Evolutionary conservation across 2,888 invertebrate genomes (phyloP).

Genomic region (Clanis bilineata): DNA sequence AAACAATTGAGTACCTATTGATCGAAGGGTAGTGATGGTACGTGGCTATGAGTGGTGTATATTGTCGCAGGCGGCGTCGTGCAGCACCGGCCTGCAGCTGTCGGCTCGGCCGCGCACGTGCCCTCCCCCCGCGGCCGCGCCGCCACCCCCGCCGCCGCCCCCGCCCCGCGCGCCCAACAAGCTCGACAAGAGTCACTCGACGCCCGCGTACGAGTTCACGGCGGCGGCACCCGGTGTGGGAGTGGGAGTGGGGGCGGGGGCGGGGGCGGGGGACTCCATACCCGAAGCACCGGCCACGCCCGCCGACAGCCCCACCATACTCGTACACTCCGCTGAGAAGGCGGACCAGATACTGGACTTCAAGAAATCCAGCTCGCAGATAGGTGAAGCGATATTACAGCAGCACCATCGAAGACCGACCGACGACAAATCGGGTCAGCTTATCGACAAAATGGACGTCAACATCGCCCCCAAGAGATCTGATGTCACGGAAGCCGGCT

Average conservation of each 20-base stretch:
- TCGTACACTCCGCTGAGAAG: constrained; percentile 51
- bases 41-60: too few species aligned
- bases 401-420: constrained; percentile 34
- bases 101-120: constrained; percentile 86
- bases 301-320: constrained; percentile 39
- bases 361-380: constrained; percentile 64
- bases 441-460: background rate
- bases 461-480: background rate
- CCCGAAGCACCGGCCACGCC: constrained; percentile 64
- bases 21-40: too few species aligned
- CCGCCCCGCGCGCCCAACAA: constrained; percentile 51
- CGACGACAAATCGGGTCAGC: constrained; percentile 20
- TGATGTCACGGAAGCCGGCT: background rate
- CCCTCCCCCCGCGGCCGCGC: constrained; percentile 68
- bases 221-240: constrained; percentile 44
- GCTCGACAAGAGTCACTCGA: constrained; percentile 90
- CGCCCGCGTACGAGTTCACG: constrained; percentile 89
- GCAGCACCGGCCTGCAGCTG: constrained; percentile 88
- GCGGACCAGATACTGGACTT: constrained; percentile 69
- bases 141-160: constrained; percentile 15
- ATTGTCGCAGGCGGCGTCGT: constrained; percentile 84
- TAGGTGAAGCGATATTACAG: constrained; percentile 62
- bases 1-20: too few species aligned
- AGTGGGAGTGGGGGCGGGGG: constrained; percentile 28
- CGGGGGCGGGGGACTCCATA: constrained; percentile 44